phyloP scores from a whole-genome alignment of 2,888 invertebrate genomes.

The Matsumyia berberina region DNA sequence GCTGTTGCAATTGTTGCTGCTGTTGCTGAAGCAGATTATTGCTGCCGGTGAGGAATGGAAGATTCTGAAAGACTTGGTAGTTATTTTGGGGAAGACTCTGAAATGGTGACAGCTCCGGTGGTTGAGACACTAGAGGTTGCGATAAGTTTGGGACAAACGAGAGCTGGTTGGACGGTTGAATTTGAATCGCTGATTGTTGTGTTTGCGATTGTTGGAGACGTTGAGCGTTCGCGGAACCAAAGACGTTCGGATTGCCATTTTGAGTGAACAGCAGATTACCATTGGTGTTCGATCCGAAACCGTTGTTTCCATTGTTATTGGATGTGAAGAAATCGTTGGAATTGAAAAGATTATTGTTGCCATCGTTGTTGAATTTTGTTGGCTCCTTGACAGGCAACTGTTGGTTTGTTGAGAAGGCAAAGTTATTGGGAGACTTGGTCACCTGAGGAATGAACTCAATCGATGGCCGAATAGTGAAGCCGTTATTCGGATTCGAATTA shows the following conservation, averaged over 20 bases:
- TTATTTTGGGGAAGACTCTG: conserved; percentile 80
- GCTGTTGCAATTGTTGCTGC: conserved; percentile 78
- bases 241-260: conserved; percentile 71
- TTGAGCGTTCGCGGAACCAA: conserved; percentile 58
- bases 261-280: conserved; percentile 78
- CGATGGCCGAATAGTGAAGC: conserved; percentile 83
- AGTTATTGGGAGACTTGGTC: conserved; percentile 77
- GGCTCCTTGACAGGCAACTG: conserved; percentile 87
- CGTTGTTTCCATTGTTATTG: conserved; percentile 55
- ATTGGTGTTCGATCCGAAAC: conserved; percentile 19
- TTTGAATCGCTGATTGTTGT: conserved; percentile 78
- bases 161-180: conserved; percentile 82
- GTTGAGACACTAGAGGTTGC: conserved; percentile 74
- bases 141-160: conserved; percentile 79
- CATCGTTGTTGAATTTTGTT: conserved; percentile 83
- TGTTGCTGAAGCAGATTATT: conserved; percentile 78
- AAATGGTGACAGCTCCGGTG: conserved; percentile 79
- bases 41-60: conserved; percentile 69
- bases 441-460: conserved; percentile 83
- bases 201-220: conserved; percentile 47
- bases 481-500: conserved; percentile 72
- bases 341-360: conserved; percentile 67
- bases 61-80: conserved; percentile 79
- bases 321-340: conserved; percentile 22
- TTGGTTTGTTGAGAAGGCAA: conserved; percentile 80